These are phyloP conservation scores for Ornithoptera priamus DNA, from an alignment of 2,888 invertebrate species.

Conservation along the genomic window DNA sequence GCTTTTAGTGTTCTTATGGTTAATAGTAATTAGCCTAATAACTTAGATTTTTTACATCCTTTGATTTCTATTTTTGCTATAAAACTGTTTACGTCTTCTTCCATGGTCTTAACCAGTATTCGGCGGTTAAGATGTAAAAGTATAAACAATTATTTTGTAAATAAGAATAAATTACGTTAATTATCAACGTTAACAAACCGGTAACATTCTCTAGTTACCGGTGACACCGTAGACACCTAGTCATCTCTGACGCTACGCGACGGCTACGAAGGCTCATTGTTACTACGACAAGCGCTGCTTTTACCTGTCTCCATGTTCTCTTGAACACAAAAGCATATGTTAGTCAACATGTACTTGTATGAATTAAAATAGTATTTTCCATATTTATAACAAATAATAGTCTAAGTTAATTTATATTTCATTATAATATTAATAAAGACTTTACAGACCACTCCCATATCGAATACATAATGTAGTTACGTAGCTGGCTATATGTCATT, in stretches of 20 bases:
- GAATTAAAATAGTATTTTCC: neutral
- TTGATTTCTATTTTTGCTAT: neutral
- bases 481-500: too few species aligned
- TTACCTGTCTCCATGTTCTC: slow-evolving; percentile 29
- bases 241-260: slow-evolving; percentile 11
- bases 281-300: slow-evolving; percentile 28
- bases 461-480: too few species aligned
- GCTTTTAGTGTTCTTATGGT: neutral
- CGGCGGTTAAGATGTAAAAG: too few species aligned
- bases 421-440: neutral
- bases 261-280: slow-evolving; percentile 32
- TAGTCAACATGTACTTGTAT: slow-evolving; percentile 1
- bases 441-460: neutral
- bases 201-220: slow-evolving; percentile 10
- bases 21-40: neutral
- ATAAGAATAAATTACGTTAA: slow-evolving; percentile 3
- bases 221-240: slow-evolving; percentile 14
- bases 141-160: neutral
- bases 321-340: slow-evolving; percentile 18
- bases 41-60: neutral
- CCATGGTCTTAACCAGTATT: too few species aligned
- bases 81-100: neutral
- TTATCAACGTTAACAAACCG: slow-evolving; percentile 16
- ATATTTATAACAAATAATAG: neutral
- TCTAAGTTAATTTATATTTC: neutral